These are phyloP conservation scores for Megalops cyprinoides DNA, from an alignment of 2,797 vertebrate genomes.

Conservation along the genomic window DNA sequence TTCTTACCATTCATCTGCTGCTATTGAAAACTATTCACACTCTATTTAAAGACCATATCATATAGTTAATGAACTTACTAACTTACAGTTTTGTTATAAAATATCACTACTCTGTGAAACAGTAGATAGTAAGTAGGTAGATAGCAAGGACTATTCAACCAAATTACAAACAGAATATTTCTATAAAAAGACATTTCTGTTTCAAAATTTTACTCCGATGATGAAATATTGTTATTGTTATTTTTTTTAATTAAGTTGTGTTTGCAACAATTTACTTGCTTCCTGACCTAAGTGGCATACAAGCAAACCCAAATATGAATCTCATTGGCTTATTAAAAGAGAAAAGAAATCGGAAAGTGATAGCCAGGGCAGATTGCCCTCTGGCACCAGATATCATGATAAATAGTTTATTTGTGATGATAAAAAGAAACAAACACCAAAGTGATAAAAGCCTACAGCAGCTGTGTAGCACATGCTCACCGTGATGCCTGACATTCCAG, in stretches of 20 bases:
- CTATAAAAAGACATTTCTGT: too few species aligned
- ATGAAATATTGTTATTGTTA: not conserved
- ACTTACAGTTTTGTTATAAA: too few species aligned
- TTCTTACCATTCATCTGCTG: too few species aligned
- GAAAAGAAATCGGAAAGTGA: not conserved
- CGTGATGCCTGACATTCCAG: not conserved
- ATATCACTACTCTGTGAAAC: too few species aligned
- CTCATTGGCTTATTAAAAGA: not conserved
- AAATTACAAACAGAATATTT: too few species aligned
- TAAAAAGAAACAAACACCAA: not conserved
- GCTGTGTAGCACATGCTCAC: too few species aligned
- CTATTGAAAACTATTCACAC: too few species aligned
- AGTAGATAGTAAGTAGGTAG: too few species aligned
- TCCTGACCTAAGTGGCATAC: not conserved
- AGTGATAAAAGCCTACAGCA: not conserved
- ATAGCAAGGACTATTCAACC: too few species aligned
- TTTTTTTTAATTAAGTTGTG: not conserved
- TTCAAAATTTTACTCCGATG: too few species aligned
- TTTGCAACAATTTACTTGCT: not conserved
- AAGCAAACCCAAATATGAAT: not conserved
- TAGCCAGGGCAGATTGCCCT: not conserved
- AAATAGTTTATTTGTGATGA: not conserved
- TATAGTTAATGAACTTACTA: too few species aligned
- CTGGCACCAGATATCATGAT: not conserved
- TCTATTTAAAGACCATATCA: too few species aligned